Evolutionary conservation across 2,113 vertebrate genomes (phyloP).

Genomic region (Pampusana beccarii): DNA sequence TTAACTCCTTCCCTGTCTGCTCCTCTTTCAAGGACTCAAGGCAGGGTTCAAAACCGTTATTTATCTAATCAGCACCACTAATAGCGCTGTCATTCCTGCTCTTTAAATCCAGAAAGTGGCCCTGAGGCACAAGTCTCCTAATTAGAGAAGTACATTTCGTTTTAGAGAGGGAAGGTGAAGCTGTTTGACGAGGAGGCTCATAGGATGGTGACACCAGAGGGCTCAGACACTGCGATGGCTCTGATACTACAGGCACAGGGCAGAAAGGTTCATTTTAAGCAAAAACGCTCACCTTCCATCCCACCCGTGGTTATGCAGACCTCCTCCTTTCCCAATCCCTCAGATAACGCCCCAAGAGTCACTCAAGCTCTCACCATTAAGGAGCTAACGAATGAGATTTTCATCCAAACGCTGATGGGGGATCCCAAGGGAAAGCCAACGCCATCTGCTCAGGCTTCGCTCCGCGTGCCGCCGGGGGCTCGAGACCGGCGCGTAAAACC

Average conservation of each 20-base stretch:
- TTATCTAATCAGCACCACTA: neutral
- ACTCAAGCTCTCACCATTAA: neutral
- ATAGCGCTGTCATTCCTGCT: neutral
- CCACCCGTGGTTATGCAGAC: neutral
- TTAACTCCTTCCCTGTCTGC: neutral
- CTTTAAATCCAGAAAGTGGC: neutral
- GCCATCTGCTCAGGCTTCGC: neutral
- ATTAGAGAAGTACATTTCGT: neutral
- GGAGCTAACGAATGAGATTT: neutral
- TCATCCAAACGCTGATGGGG: neutral
- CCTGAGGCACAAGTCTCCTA: neutral
- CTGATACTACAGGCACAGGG: neutral
- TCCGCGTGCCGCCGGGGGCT: fast-evolving
- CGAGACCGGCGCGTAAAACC: fast-evolving
- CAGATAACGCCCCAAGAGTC: fast-evolving
- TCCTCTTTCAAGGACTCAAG: neutral
- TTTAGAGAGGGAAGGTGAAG: neutral
- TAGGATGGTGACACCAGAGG: neutral
- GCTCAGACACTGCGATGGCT: neutral
- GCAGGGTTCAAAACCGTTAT: neutral
- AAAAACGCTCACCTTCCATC: neutral
- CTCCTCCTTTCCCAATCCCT: neutral
- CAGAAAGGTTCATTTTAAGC: neutral
- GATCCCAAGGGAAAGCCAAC: neutral
- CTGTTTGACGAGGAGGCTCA: neutral